A percentile compares a stretch with the other conserved stretches of the same genome.
Conservation (phyloP, 2,888 invertebrate species). For the Drosophila meridiana region DNA sequence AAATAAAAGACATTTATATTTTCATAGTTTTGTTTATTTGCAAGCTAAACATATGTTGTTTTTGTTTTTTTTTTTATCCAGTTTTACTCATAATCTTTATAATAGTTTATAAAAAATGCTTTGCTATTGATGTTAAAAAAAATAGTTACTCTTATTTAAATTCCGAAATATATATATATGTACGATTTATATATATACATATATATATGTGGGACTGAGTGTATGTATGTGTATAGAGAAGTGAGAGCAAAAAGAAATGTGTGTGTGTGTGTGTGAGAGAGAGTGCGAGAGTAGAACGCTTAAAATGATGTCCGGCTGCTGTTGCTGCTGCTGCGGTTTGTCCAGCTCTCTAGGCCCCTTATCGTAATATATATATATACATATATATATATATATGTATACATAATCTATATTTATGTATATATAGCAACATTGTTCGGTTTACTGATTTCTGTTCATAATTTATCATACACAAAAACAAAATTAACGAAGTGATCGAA, state of each 20-base stretch:
- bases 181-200: conserved; percentile 14
- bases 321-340: conserved; percentile 14
- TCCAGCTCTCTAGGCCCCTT: conserved; percentile 41
- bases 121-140: conserved; percentile 62
- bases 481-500: conserved; percentile 9
- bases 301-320: conserved; percentile 34
- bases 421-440: conserved; percentile 51
- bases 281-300: conserved; percentile 39
- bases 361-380: conserved; percentile 32
- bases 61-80: conserved; percentile 45
- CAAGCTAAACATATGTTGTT: conserved; percentile 66
- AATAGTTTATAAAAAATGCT: conserved; percentile 73
- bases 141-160: conserved; percentile 55
- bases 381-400: background rate
- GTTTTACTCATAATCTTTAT: conserved; percentile 66
- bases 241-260: conserved; percentile 23
- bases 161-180: conserved; percentile 49
- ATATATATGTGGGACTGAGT: conserved; percentile 33
- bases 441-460: conserved; percentile 26
- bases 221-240: conserved; percentile 13
- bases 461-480: conserved; percentile 35
- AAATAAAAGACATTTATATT: conserved; percentile 30
- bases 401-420: conserved; percentile 36
- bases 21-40: conserved; percentile 60
- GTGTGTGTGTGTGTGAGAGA: conserved; percentile 13